These are phyloP conservation scores for Nomada ferruginata DNA, from an alignment of 2,888 invertebrate genomes.

Conservation along the genomic window DNA sequence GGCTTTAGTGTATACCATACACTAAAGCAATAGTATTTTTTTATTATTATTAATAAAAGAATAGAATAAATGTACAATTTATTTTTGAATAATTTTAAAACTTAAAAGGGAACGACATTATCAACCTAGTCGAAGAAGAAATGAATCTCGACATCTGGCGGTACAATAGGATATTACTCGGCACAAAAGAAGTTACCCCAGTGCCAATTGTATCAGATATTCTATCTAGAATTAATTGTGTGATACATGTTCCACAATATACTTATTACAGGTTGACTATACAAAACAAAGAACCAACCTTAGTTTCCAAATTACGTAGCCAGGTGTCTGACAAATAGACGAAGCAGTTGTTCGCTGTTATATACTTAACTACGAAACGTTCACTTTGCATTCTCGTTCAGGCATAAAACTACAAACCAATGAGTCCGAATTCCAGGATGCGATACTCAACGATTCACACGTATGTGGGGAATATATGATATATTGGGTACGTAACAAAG, in stretches of 20 bases:
- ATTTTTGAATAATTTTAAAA: neutral
- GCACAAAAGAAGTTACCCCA: no score
- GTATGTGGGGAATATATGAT: slow-evolving; percentile 24
- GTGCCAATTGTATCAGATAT: neutral
- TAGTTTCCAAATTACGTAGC: slow-evolving; percentile 73
- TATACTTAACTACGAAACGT: slow-evolving; percentile 84
- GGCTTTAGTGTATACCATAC: no score
- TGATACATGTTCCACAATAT: slow-evolving; percentile 32
- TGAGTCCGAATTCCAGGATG: neutral
- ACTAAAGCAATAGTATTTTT: neutral
- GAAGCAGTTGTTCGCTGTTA: slow-evolving; percentile 85
- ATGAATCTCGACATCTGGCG: slow-evolving; percentile 23
- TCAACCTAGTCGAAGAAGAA: neutral
- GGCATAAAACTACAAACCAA: slow-evolving; percentile 17
- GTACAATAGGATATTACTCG: neutral
- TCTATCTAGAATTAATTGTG: slow-evolving; percentile 24
- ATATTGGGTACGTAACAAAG: slow-evolving; percentile 47
- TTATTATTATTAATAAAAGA: neutral
- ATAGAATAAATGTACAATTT: neutral
- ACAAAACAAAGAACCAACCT: slow-evolving; percentile 67
- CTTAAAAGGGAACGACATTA: neutral
- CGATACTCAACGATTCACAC: slow-evolving; percentile 15
- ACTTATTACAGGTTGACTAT: neutral
- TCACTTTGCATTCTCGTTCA: slow-evolving; percentile 82
- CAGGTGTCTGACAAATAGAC: slow-evolving; percentile 82